A percentile compares a stretch with the other conserved stretches of the same genome.
phyloP scores from a whole-genome alignment of 2,113 vertebrate species.

The Chinchilla lanigera region DNA sequence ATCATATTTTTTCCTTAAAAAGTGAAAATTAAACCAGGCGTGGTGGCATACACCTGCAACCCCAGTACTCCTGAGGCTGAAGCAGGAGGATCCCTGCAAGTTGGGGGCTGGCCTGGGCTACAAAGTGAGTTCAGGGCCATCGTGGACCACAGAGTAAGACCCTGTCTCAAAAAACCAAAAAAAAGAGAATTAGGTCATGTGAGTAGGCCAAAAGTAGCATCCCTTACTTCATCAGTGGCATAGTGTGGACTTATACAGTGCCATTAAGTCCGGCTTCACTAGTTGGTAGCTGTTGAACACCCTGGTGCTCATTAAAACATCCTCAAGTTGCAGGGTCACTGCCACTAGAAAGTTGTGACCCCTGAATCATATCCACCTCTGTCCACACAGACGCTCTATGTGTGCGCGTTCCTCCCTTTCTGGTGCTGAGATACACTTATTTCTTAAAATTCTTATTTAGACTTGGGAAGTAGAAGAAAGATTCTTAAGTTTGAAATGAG shows the following conservation, averaged over 20 bases:
- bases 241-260: not conserved
- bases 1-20: slow-evolving; percentile 44
- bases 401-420: not conserved
- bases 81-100: not conserved
- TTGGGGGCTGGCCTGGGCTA: not conserved
- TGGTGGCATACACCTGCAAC: not conserved
- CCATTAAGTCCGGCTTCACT: not conserved
- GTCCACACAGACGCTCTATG: too few relatives aligned
- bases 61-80: not conserved
- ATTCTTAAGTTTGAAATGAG: slow-evolving; percentile 18
- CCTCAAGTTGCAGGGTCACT: not conserved
- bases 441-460: slow-evolving; percentile 1
- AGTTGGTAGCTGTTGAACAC: not conserved
- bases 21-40: not conserved
- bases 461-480: not conserved
- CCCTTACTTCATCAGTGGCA: not conserved
- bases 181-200: not conserved
- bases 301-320: not conserved
- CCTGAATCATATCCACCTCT: not conserved
- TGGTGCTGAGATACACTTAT: not conserved
- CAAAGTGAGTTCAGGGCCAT: not conserved
- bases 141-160: not conserved
- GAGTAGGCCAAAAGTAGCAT: not conserved
- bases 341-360: not conserved
- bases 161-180: not conserved